phyloP scores from a whole-genome alignment of 2,113 vertebrate genomes.

The Hiodon tergisus region DNA sequence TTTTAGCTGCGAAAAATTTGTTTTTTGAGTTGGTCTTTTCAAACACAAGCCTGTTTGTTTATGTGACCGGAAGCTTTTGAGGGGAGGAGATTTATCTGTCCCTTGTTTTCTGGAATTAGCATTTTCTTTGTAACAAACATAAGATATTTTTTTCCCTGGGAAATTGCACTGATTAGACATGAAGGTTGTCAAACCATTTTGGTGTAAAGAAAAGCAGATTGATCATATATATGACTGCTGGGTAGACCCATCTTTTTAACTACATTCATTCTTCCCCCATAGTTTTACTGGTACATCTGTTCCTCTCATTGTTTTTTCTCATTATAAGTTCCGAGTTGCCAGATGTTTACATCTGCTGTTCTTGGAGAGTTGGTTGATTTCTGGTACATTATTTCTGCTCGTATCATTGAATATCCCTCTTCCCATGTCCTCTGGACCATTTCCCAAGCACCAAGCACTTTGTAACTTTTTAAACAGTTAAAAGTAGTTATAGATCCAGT shows the following conservation, averaged over 20 bases:
- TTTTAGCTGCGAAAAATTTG: too few species aligned
- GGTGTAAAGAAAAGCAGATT: not conserved
- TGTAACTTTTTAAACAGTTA: too few species aligned
- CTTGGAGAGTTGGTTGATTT: too few species aligned
- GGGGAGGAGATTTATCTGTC: not conserved
- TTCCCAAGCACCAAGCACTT: too few species aligned
- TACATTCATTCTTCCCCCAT: not conserved
- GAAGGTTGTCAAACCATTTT: not conserved
- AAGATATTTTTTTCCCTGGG: not conserved
- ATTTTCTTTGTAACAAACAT: not conserved
- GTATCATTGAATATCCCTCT: too few species aligned
- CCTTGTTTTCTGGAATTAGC: not conserved
- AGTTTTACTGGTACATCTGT: conserved; percentile 5
- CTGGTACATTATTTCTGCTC: too few species aligned
- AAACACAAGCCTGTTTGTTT: too few species aligned
- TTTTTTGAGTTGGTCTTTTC: too few species aligned
- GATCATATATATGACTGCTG: not conserved
- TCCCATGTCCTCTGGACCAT: too few species aligned
- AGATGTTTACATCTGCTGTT: too few species aligned
- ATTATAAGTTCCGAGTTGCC: not conserved
- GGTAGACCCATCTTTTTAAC: not conserved
- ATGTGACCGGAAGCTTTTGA: too few species aligned
- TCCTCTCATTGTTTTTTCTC: not conserved
- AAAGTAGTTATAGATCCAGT: too few species aligned
- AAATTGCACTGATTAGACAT: not conserved